Evolutionary conservation across 2,888 invertebrate species (phyloP), one percentile per base, ranked within the genome.

Genomic region (Aromia moschata): DNA sequence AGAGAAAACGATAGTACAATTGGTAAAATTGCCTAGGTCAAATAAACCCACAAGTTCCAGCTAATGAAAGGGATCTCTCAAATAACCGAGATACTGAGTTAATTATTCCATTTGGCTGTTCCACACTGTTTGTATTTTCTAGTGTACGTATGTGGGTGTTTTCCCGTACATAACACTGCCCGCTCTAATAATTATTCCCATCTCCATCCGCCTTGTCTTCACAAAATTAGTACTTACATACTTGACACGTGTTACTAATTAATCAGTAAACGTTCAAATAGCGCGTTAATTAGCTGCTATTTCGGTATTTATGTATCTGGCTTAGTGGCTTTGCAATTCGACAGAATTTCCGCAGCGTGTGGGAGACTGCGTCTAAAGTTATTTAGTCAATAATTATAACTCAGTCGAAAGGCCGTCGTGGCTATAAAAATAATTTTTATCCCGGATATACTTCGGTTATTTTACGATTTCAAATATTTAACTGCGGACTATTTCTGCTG

Each of bases 191-290:
- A 62, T 58, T 33, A n/a, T n/a, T 33, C 5, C 33, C 53, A 49
- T 36, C 59, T 36, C 44, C 38, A 46, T 47, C 33, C 52, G 40
- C 41, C 18, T 20, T 41, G 49, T 62, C 56, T 58, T 31, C 62
- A 49, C 55, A 38, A 62, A 58, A 62, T 58, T 56, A 62, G 60
- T 58, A 58, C 54, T 58, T 51, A 15, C 60, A 55, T 60, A 55
- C 57, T 63, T 59, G 58, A 56, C 67, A 67, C 62, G 60, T 63
- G 67, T 38, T 58, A 44, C 58, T 67, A 65, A 67, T 67, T 65
- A 67, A 65, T 67, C 67, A 64, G 65, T 54, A 56, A 63, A 63
- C 58, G 59, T 56, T 61, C 56, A 55, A 60, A 58, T 57, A 59
- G 55, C 47, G 16, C 60, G 55, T 49, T 65, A 65, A 65, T 65